phyloP scores from a whole-genome alignment of 2,113 vertebrate genomes.

The Limanda limanda region DNA sequence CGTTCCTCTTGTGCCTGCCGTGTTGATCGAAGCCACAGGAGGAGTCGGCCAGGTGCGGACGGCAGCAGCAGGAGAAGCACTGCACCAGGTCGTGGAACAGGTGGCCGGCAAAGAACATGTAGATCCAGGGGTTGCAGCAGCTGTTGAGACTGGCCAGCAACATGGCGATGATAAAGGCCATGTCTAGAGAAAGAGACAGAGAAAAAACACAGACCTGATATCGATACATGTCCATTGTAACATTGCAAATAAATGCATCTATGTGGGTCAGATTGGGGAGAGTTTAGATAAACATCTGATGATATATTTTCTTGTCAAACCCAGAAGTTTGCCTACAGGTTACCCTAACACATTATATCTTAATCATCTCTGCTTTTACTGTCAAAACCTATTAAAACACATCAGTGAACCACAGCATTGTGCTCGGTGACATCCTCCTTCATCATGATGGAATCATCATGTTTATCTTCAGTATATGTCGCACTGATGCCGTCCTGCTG shows the following conservation, averaged over 20 bases:
- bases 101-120: constrained; percentile 93
- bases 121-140: constrained; percentile 98
- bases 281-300: too few species aligned
- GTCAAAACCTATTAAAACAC: too few species aligned
- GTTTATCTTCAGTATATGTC: too few species aligned
- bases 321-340: too few species aligned
- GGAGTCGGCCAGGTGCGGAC: constrained; percentile 65
- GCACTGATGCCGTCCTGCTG: too few species aligned
- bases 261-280: background rate
- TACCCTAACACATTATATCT: background rate
- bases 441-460: too few species aligned
- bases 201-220: background rate
- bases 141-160: constrained; percentile 95
- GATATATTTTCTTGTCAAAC: too few species aligned
- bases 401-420: too few species aligned
- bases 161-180: constrained; percentile 92
- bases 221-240: background rate
- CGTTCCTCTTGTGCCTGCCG: constrained; percentile 83
- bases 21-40: constrained; percentile 77
- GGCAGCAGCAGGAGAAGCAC: constrained; percentile 87
- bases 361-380: too few species aligned
- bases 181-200: constrained; percentile 73
- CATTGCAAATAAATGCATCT: background rate
- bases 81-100: constrained; percentile 89
- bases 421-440: too few species aligned